Evolutionary conservation across 2,113 vertebrate genomes (phyloP).

Genomic region (Nibea albiflora): DNA sequence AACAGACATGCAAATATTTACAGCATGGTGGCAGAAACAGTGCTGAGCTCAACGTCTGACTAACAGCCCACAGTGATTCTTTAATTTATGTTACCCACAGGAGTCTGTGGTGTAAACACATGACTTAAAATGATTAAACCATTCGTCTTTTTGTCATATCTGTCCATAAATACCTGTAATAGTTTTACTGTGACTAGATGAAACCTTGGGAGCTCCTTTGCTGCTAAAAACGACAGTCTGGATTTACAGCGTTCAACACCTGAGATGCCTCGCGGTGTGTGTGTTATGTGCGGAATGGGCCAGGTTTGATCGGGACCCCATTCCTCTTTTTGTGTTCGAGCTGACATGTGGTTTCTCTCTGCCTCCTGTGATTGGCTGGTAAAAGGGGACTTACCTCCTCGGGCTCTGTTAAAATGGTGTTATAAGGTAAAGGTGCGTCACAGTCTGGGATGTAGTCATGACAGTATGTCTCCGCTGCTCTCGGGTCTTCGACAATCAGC

Average conservation of each 20-base stretch:
- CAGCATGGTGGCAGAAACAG: not conserved
- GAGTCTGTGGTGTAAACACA: slow-evolving; percentile 4
- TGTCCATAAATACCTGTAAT: slow-evolving; percentile 45
- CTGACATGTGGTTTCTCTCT: slow-evolving; percentile 2
- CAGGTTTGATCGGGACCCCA: not conserved
- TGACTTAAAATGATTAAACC: slow-evolving; percentile 4
- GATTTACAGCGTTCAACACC: slow-evolving; percentile 50
- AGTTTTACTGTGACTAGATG: slow-evolving; percentile 10
- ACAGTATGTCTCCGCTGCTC: slow-evolving; percentile 93
- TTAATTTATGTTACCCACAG: slow-evolving; percentile 10
- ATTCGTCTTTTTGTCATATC: slow-evolving; percentile 26
- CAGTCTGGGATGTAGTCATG: slow-evolving; percentile 97
- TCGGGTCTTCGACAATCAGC: slow-evolving; percentile 87
- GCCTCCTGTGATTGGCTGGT: slow-evolving; percentile 8
- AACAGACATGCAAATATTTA: not conserved
- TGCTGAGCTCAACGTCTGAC: not conserved
- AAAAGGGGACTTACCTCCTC: slow-evolving; percentile 72
- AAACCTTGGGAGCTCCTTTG: slow-evolving; percentile 31
- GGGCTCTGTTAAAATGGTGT: slow-evolving; percentile 73
- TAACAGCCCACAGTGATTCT: not conserved
- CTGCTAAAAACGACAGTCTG: slow-evolving; percentile 1
- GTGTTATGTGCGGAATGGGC: not conserved
- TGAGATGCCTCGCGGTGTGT: slow-evolving; percentile 21
- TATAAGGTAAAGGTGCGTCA: slow-evolving; percentile 85
- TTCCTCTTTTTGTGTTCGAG: not conserved